Evolutionary conservation across 2,888 invertebrate species (phyloP).

Genomic region (Ligdia adustata): DNA sequence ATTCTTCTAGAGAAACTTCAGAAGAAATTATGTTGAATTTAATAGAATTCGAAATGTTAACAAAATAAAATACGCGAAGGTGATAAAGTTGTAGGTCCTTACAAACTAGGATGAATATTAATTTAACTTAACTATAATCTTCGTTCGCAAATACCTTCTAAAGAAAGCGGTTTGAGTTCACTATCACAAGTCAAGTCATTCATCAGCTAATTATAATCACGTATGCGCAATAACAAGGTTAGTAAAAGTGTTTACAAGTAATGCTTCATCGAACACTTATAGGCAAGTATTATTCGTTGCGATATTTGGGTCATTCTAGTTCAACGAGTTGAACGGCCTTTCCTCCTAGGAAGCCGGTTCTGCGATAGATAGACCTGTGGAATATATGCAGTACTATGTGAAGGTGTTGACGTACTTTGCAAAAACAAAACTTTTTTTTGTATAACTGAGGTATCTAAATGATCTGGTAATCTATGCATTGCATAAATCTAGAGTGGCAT

Average conservation of each 20-base stretch:
- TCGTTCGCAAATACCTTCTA: conserved; percentile 10
- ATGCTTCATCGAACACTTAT: conserved; percentile 13
- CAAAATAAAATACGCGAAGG: too few species aligned
- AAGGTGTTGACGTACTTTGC: too few species aligned
- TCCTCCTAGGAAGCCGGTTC: conserved; percentile 64
- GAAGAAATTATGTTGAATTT: too few species aligned
- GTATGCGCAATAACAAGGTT: neutral
- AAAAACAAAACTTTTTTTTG: too few species aligned
- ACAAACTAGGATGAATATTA: conserved; percentile 9
- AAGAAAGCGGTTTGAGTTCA: conserved; percentile 23
- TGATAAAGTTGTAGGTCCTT: neutral
- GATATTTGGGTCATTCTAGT: conserved; percentile 74
- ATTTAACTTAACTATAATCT: too few species aligned
- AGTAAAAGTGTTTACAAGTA: neutral
- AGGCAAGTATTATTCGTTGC: conserved; percentile 56
- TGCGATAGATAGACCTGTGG: conserved; percentile 42
- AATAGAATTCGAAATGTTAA: too few species aligned
- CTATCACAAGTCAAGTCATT: conserved; percentile 3
- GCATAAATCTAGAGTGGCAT: too few species aligned
- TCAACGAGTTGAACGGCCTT: conserved; percentile 69
- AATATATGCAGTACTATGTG: conserved; percentile 13
- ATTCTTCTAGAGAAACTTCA: too few species aligned
- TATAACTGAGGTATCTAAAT: too few species aligned
- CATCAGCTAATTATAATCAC: conserved; percentile 3
- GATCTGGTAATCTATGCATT: too few species aligned